Evolutionary conservation across 1,140 invertebrate species (phyloP).

Genomic region (Zeugodacus cucurbitae): DNA sequence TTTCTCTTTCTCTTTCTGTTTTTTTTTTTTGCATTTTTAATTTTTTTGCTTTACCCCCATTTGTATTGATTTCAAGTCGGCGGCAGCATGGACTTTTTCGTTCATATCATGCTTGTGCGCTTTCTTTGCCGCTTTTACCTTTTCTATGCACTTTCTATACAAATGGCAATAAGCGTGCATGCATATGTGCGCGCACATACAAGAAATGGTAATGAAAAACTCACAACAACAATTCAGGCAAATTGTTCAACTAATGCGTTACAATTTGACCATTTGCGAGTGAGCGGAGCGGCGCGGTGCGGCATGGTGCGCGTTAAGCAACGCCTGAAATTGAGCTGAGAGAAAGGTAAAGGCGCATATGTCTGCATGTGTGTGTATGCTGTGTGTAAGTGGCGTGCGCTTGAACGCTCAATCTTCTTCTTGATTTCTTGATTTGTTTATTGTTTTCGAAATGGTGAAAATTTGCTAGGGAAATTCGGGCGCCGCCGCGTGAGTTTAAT

Average conservation of each 20-base stretch:
- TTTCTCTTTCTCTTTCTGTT: not conserved
- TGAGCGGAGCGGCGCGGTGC: too few relatives aligned
- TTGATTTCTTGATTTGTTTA: not conserved
- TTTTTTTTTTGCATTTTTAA: too few relatives aligned
- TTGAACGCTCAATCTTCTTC: not conserved
- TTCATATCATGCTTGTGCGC: conserved; percentile 53
- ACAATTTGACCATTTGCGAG: not conserved
- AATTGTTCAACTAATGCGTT: not conserved
- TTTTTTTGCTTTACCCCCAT: not conserved
- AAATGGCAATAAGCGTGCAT: conserved; percentile 46
- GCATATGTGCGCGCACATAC: conserved; percentile 47
- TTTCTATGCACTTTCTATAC: conserved; percentile 65
- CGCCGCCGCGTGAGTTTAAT: not conserved
- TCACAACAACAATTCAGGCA: not conserved
- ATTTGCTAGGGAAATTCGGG: not conserved
- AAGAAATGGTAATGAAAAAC: conserved; percentile 1
- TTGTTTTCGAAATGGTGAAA: not conserved
- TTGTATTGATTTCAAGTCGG: not conserved
- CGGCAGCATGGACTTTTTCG: not conserved
- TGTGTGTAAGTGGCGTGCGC: not conserved
- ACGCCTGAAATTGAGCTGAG: not conserved
- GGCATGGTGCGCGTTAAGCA: too few relatives aligned
- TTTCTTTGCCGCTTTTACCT: conserved; percentile 64
- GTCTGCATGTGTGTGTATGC: not conserved
- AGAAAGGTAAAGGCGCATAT: not conserved